Percentiles rank a stretch among this genome's conserved stretches.
Conservation (phyloP, 2,888 invertebrate genomes). For the Sarcophaga variegata region DNA sequence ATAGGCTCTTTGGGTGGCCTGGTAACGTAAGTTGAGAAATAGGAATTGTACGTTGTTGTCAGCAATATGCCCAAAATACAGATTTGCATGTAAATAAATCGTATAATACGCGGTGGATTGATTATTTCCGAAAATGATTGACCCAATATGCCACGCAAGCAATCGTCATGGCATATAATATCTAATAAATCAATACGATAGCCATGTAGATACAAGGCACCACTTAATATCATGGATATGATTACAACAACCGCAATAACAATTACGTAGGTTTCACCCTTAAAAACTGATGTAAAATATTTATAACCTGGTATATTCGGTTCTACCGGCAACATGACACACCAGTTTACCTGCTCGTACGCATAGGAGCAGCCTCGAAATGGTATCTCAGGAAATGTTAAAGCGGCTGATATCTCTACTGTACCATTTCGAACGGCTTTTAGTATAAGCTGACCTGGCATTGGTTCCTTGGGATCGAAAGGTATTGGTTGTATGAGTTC, state of each 20-base stretch:
- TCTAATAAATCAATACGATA: slow-evolving; percentile 70
- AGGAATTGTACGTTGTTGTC: slow-evolving; percentile 77
- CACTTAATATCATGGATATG: slow-evolving; percentile 73
- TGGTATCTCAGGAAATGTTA: slow-evolving; percentile 69
- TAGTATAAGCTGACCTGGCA: slow-evolving; percentile 71
- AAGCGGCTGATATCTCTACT: slow-evolving; percentile 74
- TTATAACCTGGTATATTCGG: slow-evolving; percentile 73
- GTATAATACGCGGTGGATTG: slow-evolving; percentile 72
- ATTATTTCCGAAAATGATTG: slow-evolving; percentile 75
- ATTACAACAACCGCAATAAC: slow-evolving; percentile 70
- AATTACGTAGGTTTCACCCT: slow-evolving; percentile 72
- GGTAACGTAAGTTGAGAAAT: slow-evolving; percentile 77
- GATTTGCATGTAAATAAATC: slow-evolving; percentile 76
- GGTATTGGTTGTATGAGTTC: slow-evolving; percentile 70
- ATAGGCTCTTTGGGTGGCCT: slow-evolving; percentile 74
- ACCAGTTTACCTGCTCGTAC: slow-evolving; percentile 74
- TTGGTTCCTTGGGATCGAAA: slow-evolving; percentile 7
- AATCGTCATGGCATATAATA: slow-evolving; percentile 76
- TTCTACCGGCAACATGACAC: slow-evolving; percentile 77
- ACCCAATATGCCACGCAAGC: slow-evolving; percentile 76
- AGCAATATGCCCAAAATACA: slow-evolving; percentile 76
- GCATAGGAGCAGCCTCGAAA: slow-evolving; percentile 73
- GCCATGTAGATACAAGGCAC: slow-evolving; percentile 71
- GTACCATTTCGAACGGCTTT: slow-evolving; percentile 73
- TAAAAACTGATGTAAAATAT: slow-evolving; percentile 75